These are phyloP conservation scores for Pangasianodon hypophthalmus DNA, from an alignment of 2,113 vertebrate genomes.

Conservation along the genomic window DNA sequence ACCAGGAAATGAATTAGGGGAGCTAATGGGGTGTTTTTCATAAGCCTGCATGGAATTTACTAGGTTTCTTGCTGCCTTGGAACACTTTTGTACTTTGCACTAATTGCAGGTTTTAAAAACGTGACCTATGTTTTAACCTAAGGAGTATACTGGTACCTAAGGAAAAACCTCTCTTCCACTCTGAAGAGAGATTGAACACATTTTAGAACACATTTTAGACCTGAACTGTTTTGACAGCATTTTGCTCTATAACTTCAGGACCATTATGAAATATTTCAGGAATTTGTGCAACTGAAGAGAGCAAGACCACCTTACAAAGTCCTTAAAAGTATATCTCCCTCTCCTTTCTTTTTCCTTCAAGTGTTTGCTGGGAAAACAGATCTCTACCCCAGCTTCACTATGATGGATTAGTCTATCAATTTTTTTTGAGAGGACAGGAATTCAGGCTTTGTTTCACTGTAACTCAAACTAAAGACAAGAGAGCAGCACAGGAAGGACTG, in stretches of 20 bases:
- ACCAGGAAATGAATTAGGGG: neutral
- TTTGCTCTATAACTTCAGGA: neutral
- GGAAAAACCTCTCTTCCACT: neutral
- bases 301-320: neutral
- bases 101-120: neutral
- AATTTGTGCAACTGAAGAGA: neutral
- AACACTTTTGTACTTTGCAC: neutral
- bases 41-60: neutral
- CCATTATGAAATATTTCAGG: neutral
- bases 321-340: neutral
- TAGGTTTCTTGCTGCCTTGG: neutral
- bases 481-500: neutral
- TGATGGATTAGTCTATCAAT: conserved; percentile 8
- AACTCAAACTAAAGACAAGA: neutral
- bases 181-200: neutral
- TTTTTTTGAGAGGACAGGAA: conserved; percentile 10
- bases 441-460: neutral
- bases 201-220: neutral
- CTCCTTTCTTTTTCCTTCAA: neutral
- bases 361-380: conserved; percentile 9
- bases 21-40: conserved; percentile 1
- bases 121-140: neutral
- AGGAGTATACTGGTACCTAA: neutral
- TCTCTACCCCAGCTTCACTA: neutral
- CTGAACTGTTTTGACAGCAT: neutral